Conservation (phyloP, 30 jellyfish, hydroid and myxozoan genomes). For the Turritopsis dohrnii region DNA sequence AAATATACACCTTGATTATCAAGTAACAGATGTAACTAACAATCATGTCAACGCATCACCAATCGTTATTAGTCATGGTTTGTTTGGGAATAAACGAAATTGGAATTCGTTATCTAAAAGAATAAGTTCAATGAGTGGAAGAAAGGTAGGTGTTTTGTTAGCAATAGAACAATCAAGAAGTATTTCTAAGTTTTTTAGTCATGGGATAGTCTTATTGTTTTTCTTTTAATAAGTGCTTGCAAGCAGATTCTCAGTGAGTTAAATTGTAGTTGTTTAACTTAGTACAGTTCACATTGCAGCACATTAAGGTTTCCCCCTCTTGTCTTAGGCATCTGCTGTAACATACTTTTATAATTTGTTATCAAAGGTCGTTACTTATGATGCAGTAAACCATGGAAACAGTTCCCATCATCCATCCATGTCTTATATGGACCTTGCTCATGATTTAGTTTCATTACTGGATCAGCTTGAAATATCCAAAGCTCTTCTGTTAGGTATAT, state of each 20-base stretch:
- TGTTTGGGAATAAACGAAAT: slow-evolving; percentile 73
- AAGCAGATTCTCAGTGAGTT: too few species aligned
- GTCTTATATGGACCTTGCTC: slow-evolving; percentile 59
- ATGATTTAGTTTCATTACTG: slow-evolving; percentile 38
- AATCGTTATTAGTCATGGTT: slow-evolving; percentile 61
- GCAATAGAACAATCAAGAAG: too few species aligned
- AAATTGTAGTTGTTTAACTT: too few species aligned
- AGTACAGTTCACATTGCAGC: too few species aligned
- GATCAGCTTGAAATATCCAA: slow-evolving; percentile 30
- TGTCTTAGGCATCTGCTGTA: too few species aligned
- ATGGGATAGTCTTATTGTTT: too few species aligned
- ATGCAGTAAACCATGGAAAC: slow-evolving; percentile 69
- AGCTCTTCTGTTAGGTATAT: slow-evolving; percentile 12
- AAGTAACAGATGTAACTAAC: neutral
- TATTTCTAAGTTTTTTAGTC: too few species aligned
- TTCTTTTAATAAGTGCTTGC: too few species aligned
- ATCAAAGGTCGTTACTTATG: slow-evolving; percentile 55
- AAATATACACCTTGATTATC: slow-evolving; percentile 23
- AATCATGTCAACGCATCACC: slow-evolving; percentile 21
- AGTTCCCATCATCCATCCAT: slow-evolving; percentile 69
- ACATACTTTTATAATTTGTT: too few species aligned
- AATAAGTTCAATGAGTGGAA: slow-evolving; percentile 39
- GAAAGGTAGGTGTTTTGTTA: slow-evolving; percentile 37
- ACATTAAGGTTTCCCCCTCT: too few species aligned
- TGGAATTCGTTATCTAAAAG: slow-evolving; percentile 65